Base-by-base conservation (phyloP, 2,888 invertebrate genomes). In the Pyrrhosoma nymphula region DNA sequence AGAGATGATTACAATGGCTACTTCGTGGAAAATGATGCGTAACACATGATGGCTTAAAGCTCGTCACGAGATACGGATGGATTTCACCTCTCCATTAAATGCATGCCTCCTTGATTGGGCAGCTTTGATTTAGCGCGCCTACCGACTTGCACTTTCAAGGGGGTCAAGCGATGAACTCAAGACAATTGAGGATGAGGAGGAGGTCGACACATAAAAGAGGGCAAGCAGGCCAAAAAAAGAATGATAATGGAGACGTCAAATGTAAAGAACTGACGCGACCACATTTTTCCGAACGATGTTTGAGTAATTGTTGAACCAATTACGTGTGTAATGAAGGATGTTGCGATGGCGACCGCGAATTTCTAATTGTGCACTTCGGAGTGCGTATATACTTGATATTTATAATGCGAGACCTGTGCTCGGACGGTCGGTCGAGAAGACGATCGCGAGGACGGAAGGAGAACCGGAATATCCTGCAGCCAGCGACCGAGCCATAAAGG, bases 391-490 rank as follows among this genome's bases (percentile, higher is more conserved):
- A n/a, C 26, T n/a, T 35, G 82, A 82, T 82, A 82, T 82, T 82
- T 82, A 82, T 82, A 60, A 82, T 82, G 82, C 82, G 82, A 82
- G 82, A 82, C 82, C 82, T 82, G 30, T n/a, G n/a, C 35, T 8
- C 82, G 6, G 82, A 47, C 47, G 47, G 47, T 4, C 8, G 47
- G 47, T 47, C 47, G 47, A 47, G 47, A 47, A 47, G 47, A 47
- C 47, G 47, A 8, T 8, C 16, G 16, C 82, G n/a, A 20, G 26
- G 82, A 35, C 82, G 82, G 82, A 82, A 82, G 82, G 82, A 35
- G n/a, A 82, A 82, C 82, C 82, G 82, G 82, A 82, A 82, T 82
- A 82, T 35, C 82, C 82, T 6, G 82, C 82, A 82, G 30, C 82
- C 4, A 47, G 82, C 82, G 82, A 35, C 35, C 10, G 26, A 82